Evolutionary conservation across 2,888 invertebrate genomes (phyloP).

Genomic region (Saturnia pavonia): DNA sequence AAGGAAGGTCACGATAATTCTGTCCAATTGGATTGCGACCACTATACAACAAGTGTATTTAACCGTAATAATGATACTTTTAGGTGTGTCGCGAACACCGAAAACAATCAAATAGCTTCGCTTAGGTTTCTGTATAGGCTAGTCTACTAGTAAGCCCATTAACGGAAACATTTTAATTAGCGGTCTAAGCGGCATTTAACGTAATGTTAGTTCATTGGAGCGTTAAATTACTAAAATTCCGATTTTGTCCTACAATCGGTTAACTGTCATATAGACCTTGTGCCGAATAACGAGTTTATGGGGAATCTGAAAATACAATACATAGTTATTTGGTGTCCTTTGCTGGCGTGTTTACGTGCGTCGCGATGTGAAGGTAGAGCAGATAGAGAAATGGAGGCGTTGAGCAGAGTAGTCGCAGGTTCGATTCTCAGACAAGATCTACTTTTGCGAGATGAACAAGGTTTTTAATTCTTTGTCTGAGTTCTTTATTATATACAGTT

Average conservation of each 20-base stretch:
- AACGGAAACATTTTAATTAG: conserved; percentile 19
- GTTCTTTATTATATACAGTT: background rate
- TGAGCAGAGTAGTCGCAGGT: background rate
- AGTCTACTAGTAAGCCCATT: background rate
- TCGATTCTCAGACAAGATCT: background rate
- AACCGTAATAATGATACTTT: too few species aligned
- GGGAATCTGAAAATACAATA: background rate
- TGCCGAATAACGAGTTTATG: background rate
- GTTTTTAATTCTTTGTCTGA: too few species aligned
- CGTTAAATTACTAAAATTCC: conserved; percentile 11
- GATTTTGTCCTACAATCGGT: background rate
- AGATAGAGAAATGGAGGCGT: background rate
- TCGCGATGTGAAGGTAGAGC: background rate
- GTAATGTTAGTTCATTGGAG: conserved; percentile 1
- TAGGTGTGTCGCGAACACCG: background rate
- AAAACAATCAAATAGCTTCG: background rate
- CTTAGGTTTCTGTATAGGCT: background rate
- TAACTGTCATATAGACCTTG: background rate
- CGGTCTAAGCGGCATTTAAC: conserved; percentile 8
- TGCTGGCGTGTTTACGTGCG: too few species aligned
- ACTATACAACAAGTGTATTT: too few species aligned
- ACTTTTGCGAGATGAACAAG: background rate
- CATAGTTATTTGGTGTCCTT: background rate
- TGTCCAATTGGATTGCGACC: too few species aligned
- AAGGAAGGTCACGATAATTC: too few species aligned